These are phyloP conservation scores for Mormyrus iriodes DNA, from an alignment of 2,113 vertebrate genomes.

Conservation along the genomic window DNA sequence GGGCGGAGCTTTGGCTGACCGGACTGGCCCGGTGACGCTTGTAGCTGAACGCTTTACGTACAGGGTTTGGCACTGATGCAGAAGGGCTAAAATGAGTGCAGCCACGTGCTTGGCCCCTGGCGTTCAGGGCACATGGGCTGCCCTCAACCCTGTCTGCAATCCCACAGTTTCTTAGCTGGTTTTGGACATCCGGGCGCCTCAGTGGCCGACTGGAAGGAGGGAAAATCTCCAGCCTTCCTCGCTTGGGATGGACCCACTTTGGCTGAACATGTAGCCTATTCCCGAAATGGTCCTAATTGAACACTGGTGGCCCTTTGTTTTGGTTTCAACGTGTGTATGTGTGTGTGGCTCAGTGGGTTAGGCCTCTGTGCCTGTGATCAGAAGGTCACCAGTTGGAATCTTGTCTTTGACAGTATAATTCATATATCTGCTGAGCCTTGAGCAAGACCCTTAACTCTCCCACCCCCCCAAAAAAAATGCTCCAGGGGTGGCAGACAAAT, in stretches of 20 bases:
- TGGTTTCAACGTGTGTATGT: too few species aligned
- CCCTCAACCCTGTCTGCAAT: not conserved
- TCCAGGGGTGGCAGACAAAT: not conserved
- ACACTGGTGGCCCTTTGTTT: not conserved
- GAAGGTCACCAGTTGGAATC: not conserved
- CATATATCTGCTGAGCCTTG: not conserved
- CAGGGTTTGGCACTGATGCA: not conserved
- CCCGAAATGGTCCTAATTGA: constrained; percentile 1
- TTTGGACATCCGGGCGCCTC: not conserved
- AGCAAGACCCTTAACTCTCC: not conserved
- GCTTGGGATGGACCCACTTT: not conserved
- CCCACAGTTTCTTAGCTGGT: not conserved
- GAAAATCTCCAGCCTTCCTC: not conserved
- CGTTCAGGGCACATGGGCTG: not conserved
- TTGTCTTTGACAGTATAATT: not conserved
- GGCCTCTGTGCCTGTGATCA: not conserved
- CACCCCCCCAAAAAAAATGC: too few species aligned
- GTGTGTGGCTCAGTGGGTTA: not conserved
- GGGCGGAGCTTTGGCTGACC: not conserved
- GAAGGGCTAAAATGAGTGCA: not conserved
- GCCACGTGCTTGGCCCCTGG: not conserved
- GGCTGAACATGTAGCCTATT: not conserved
- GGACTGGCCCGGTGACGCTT: not conserved
- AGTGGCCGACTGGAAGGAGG: not conserved
- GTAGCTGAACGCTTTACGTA: not conserved